Evolutionary conservation across 2,888 invertebrate species (phyloP).

Genomic region (Caenorhabditis drosophilae): DNA sequence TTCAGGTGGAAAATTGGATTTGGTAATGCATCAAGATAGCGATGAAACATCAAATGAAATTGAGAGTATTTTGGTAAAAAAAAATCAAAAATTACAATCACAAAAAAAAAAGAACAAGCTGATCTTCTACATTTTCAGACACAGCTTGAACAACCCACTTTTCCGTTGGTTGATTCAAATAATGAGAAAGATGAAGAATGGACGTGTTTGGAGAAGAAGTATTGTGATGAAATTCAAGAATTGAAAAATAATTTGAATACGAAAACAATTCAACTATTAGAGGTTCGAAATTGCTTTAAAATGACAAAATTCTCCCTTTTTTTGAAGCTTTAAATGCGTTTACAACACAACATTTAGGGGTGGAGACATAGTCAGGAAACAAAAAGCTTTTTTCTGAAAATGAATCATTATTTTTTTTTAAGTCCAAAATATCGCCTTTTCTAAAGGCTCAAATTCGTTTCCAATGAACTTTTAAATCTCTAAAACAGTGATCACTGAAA

Average conservation of each 20-base stretch:
- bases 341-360: no score
- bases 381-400: no score
- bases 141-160: constrained; percentile 26
- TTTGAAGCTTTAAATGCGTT: no score
- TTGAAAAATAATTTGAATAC: constrained; percentile 22
- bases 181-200: constrained; percentile 41
- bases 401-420: no score
- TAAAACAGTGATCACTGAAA: no score
- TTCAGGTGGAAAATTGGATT: background rate
- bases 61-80: constrained; percentile 28
- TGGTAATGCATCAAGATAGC: constrained; percentile 1
- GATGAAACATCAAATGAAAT: constrained; percentile 32
- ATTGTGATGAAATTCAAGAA: constrained; percentile 19
- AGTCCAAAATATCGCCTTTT: no score
- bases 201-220: constrained; percentile 26
- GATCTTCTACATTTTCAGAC: background rate
- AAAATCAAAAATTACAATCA: background rate
- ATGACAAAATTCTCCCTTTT: no score
- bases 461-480: no score
- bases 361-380: no score
- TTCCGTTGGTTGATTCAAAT: constrained; percentile 25
- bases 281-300: no score
- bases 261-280: constrained; percentile 15
- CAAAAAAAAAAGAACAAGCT: background rate
- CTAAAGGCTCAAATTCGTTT: no score